phyloP scores from a whole-genome alignment of 2,113 vertebrate species.

The Sinocyclocheilus grahami region DNA sequence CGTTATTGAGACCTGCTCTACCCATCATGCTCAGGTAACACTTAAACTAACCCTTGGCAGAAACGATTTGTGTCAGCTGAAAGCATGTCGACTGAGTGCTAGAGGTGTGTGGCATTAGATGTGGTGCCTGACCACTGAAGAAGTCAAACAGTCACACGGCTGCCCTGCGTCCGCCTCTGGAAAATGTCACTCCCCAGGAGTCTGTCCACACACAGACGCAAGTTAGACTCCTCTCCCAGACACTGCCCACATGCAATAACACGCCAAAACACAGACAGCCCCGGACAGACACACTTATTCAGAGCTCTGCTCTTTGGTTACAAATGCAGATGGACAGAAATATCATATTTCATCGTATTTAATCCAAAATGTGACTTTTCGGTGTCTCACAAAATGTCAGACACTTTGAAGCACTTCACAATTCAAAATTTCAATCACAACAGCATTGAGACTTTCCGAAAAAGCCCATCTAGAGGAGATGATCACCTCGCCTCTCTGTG shows the following conservation, averaged over 20 bases:
- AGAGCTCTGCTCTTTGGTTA: not conserved
- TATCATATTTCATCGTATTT: conserved; percentile 12
- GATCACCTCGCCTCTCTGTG: conserved; percentile 29
- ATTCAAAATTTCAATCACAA: conserved; percentile 37
- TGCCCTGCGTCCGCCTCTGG: conserved; percentile 55
- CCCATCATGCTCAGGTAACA: conserved; percentile 6
- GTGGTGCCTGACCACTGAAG: conserved; percentile 52
- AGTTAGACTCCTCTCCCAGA: conserved; percentile 53
- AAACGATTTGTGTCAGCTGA: conserved; percentile 1
- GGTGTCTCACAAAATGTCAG: conserved; percentile 10
- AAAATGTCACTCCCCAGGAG: conserved; percentile 74
- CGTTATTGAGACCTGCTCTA: not conserved
- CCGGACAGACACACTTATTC: conserved; percentile 2
- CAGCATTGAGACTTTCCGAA: conserved; percentile 11
- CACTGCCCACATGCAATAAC: conserved; percentile 3
- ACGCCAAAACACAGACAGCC: conserved; percentile 34
- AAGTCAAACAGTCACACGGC: conserved; percentile 59
- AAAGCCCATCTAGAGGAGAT: conserved; percentile 19
- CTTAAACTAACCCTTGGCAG: not conserved
- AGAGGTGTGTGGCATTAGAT: conserved; percentile 52
- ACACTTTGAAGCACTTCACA: conserved; percentile 6
- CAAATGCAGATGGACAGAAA: not conserved
- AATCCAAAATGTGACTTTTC: conserved; percentile 25
- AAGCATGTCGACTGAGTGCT: not conserved
- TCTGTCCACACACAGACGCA: conserved; percentile 51